A percentile compares a stretch with the other conserved stretches of the same genome.
Evolutionary conservation across 2,113 vertebrate species (phyloP).

Genomic region (Lanius collurio): DNA sequence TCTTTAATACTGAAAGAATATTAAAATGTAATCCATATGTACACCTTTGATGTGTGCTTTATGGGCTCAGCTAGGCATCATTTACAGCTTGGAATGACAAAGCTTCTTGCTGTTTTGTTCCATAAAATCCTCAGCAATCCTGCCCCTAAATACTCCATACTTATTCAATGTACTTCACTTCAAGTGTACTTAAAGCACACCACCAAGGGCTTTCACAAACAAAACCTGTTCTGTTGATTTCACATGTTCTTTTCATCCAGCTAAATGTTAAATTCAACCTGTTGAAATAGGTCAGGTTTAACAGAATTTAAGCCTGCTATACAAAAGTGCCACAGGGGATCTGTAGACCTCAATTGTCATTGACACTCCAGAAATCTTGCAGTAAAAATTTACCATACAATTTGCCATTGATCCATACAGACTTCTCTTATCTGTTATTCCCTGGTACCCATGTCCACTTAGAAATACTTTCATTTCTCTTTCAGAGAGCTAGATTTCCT

Average conservation of each 20-base stretch:
- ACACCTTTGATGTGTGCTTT: conserved; percentile 68
- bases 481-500: background rate
- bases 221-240: background rate
- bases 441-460: background rate
- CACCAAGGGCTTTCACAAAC: background rate
- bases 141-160: background rate
- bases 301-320: conserved; percentile 21
- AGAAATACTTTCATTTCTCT: background rate
- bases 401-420: conserved; percentile 25
- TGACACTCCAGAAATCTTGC: conserved; percentile 18
- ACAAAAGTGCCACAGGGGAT: background rate
- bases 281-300: conserved; percentile 31
- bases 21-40: conserved; percentile 69
- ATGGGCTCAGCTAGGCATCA: conserved; percentile 46
- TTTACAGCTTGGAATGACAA: conserved; percentile 63
- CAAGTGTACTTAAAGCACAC: background rate
- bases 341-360: background rate
- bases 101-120: conserved; percentile 53
- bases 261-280: conserved; percentile 29
- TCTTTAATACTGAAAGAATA: conserved; percentile 61
- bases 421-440: background rate
- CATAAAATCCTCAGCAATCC: conserved; percentile 53
- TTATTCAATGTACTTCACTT: background rate
- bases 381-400: conserved; percentile 38
- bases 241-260: conserved; percentile 6